A percentile compares a stretch with the other conserved stretches of the same genome.
Conservation (phyloP, 2,888 invertebrate species). For the Thumatha senex region DNA sequence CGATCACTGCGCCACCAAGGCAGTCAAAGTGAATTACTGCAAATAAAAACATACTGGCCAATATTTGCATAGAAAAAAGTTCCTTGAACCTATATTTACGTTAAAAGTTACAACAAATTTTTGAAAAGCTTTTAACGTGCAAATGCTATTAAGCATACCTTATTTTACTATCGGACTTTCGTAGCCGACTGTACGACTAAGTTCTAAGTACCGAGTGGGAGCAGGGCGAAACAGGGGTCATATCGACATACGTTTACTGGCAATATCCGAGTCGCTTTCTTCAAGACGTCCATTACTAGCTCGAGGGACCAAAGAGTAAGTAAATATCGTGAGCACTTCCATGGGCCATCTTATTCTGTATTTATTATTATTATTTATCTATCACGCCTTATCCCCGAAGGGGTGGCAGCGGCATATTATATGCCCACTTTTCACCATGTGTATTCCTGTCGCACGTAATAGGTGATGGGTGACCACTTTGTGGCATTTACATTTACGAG, state of each 20-base stretch:
- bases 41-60: background rate
- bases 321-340: conserved; percentile 6
- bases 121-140: conserved; percentile 1
- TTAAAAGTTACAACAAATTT: conserved; percentile 2
- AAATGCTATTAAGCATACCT: conserved; percentile 30
- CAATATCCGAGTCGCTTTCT: conserved; percentile 60
- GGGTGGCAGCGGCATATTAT: too few species aligned
- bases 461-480: too few species aligned
- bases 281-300: conserved; percentile 53
- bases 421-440: too few species aligned
- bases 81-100: background rate
- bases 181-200: conserved; percentile 27
- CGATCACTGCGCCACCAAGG: too few species aligned
- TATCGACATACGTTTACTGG: conserved; percentile 64
- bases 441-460: too few species aligned
- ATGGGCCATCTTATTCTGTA: too few species aligned
- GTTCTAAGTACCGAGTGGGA: conserved; percentile 42
- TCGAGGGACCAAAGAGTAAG: conserved; percentile 43
- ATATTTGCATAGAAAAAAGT: background rate
- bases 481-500: too few species aligned
- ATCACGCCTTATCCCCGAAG: too few species aligned
- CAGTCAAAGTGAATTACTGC: too few species aligned
- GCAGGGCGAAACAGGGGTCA: conserved; percentile 36
- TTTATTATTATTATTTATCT: too few species aligned
- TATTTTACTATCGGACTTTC: conserved; percentile 17